A percentile compares a stretch with the other conserved stretches of the same genome.
These are phyloP conservation scores for Doris montereyensis DNA, from an alignment of 2,888 invertebrate species.

Conservation along the genomic window DNA sequence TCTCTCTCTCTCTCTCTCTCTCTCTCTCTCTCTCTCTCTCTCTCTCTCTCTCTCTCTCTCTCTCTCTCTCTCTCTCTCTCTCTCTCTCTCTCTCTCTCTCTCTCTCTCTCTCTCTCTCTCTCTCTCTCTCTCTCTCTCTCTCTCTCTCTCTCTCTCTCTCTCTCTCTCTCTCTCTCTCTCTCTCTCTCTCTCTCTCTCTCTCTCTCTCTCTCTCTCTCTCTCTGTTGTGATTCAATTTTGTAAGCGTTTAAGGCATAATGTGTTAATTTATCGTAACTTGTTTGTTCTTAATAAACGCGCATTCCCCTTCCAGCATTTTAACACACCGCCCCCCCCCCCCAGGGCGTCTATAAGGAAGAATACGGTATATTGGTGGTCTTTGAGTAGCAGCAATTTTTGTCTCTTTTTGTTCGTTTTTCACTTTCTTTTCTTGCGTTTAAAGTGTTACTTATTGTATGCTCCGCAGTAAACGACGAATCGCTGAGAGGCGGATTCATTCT, in stretches of 20 bases:
- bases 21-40: background rate
- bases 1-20: background rate
- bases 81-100: background rate
- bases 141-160: background rate
- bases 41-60: background rate
- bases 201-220: background rate
- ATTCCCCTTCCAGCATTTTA: no score
- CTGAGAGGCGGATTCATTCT: conserved; percentile 71
- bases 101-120: background rate
- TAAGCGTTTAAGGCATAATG: no score
- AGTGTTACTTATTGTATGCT: background rate
- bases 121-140: background rate
- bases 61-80: background rate
- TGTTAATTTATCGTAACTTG: no score
- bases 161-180: background rate
- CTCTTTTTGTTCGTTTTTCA: no score
- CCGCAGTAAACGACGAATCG: conserved; percentile 62
- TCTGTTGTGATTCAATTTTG: no score
- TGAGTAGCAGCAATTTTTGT: no score
- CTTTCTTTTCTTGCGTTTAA: no score
- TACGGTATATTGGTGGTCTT: no score
- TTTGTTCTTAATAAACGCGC: no score
- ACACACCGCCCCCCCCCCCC: no score
- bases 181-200: background rate
- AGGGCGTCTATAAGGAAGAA: no score